Conservation (phyloP, 2,888 invertebrate species). For the Resseliella maxima region DNA sequence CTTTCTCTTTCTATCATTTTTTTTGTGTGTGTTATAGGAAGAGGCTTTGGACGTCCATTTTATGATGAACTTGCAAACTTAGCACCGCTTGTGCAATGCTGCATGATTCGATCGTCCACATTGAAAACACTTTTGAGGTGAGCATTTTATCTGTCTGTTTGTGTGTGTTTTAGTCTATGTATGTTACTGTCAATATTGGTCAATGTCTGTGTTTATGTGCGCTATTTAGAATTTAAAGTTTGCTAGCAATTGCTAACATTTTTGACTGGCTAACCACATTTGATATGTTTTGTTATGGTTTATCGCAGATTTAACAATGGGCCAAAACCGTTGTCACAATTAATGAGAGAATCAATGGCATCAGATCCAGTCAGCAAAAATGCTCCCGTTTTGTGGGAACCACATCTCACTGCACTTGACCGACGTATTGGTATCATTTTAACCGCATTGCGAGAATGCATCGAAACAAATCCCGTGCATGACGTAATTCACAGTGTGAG, state of each 20-base stretch:
- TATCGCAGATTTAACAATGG: constrained; percentile 73
- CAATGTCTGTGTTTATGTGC: too few species aligned
- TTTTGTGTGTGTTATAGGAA: constrained; percentile 66
- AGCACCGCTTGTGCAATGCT: constrained; percentile 95
- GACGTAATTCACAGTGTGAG: neutral
- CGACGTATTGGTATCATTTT: constrained; percentile 85
- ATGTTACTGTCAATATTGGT: too few species aligned
- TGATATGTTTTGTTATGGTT: neutral
- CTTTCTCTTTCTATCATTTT: neutral
- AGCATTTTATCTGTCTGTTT: constrained; percentile 64
- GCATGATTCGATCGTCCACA: constrained; percentile 89
- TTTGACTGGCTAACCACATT: constrained; percentile 39
- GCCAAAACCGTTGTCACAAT: constrained; percentile 76
- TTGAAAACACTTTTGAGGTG: constrained; percentile 83
- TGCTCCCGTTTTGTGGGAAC: constrained; percentile 90
- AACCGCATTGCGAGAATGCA: constrained; percentile 79
- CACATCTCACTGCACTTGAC: constrained; percentile 90
- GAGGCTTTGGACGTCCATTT: constrained; percentile 92
- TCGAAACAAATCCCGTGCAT: constrained; percentile 65
- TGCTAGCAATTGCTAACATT: too few species aligned
- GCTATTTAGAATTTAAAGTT: too few species aligned
- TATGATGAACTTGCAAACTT: constrained; percentile 95
- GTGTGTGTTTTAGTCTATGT: too few species aligned
- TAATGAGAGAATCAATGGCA: constrained; percentile 81
- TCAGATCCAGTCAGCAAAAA: constrained; percentile 76